These are phyloP conservation scores for Aplysina aerophoba DNA, from an alignment of 37 sponge, comb jelly and placozoan species.

Conservation along the genomic window DNA sequence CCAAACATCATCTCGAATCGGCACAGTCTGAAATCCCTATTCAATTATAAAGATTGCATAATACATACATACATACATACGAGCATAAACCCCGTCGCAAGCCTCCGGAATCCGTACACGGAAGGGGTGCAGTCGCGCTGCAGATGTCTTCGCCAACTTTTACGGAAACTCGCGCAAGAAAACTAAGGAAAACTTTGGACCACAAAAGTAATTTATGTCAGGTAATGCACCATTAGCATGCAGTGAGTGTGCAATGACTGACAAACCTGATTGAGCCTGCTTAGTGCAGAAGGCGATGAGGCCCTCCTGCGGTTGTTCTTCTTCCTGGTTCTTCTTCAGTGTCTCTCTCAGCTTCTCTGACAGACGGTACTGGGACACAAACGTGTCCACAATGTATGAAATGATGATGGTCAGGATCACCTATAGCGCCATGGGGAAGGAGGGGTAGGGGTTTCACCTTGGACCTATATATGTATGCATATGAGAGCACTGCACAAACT, in stretches of 20 bases:
- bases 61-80: no score
- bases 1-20: no score
- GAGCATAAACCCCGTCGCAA: no score
- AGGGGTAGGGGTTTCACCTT: background rate
- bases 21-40: no score
- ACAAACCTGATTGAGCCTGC: slow-evolving; percentile 2
- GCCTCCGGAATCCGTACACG: no score
- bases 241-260: background rate
- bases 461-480: background rate
- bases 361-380: slow-evolving; percentile 43
- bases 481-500: background rate
- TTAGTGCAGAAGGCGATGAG: background rate
- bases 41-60: no score
- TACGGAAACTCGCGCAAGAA: no score
- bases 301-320: background rate
- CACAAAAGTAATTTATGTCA: no score
- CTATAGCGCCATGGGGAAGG: background rate
- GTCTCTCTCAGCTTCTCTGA: slow-evolving; percentile 8
- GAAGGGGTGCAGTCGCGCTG: no score
- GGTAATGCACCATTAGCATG: no score
- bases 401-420: slow-evolving; percentile 68
- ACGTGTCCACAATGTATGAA: slow-evolving; percentile 81
- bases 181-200: no score
- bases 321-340: slow-evolving; percentile 24
- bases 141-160: no score